Evolutionary conservation across 2,113 vertebrate species (phyloP), one percentile per base, ranked within the genome.

Genomic region (Falco punctatus): DNA sequence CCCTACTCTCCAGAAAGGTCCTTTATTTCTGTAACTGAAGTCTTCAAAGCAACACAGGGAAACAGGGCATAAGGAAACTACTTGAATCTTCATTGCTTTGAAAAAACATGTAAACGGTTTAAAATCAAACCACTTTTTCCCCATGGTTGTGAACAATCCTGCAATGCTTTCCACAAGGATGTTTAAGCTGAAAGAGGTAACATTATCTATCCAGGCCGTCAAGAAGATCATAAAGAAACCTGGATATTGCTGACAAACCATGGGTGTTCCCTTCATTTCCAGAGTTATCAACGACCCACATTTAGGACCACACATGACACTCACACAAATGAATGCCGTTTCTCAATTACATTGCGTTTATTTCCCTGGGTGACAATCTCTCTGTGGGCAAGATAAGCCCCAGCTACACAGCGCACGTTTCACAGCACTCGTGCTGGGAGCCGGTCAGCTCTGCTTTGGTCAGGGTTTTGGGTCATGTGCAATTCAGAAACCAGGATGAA

Each of bases 381-480:
- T 62, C 48, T 2, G 0, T 26, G 57, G 28, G 44, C 0, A 1
- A 81, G 81, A 91, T 42, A 54, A 92, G n/a, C 13, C 19, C 44
- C 0, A 2, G 19, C 46, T 17, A 22, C 1, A 0, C 58, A 35
- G 40, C 4, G 1, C 51, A 9, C 3, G 0, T 49, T 59, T 65
- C 46, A 7, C 35, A 51, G 32, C 22, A 9, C 32, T 73, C 11
- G 5, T 54, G 28, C 54, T 38, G 21, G 52, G 42, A 92, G 17
- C 42, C 55, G 2, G 15, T 15, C 5, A 1, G 64, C 23, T 38
- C 16, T 11, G 65, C 24, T 57, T 14, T 2, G 2, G 20, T 62
- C 2, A 1, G 32, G 40, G 15, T 17, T 84, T 52, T 42, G 42
- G 10, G 33, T 54, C 62, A 75, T 11, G 1, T 26, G 72, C 26